Conservation (phyloP, 2,888 invertebrate species). For the Orchesellides sinensis region DNA sequence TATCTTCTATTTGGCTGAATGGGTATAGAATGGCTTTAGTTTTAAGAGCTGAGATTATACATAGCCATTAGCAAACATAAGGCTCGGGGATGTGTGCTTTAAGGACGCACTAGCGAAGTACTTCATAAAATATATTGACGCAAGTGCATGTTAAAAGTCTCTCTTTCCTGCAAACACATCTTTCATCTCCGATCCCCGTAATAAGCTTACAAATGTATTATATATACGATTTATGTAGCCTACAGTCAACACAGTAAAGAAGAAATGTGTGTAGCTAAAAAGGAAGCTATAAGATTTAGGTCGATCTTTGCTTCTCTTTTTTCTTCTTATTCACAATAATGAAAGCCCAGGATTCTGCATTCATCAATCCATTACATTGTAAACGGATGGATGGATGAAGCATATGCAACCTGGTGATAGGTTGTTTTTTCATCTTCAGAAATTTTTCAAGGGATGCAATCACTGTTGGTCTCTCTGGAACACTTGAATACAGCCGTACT, state of each 20-base stretch:
- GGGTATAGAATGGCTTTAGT: not conserved
- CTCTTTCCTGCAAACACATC: not conserved
- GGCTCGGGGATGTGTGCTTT: not conserved
- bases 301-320: not conserved
- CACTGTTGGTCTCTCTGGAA: not conserved
- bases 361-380: not conserved
- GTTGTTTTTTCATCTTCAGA: not conserved
- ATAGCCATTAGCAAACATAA: conserved; percentile 3
- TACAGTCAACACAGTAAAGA: not conserved
- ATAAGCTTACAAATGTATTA: not conserved
- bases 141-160: not conserved
- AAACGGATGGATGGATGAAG: conserved; percentile 13
- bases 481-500: conserved; percentile 36
- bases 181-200: not conserved
- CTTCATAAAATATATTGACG: too few relatives aligned
- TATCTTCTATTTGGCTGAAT: not conserved
- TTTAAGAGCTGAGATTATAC: not conserved
- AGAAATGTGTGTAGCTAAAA: not conserved
- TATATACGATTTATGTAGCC: not conserved
- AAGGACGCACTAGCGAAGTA: not conserved
- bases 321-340: conserved; percentile 7
- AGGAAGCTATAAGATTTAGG: conserved; percentile 26
- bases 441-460: conserved; percentile 9
- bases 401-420: not conserved
- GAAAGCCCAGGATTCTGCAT: conserved; percentile 1